A percentile compares a stretch with the other conserved stretches of the same genome.
Evolutionary conservation across 2,113 vertebrate species (phyloP).

Genomic region (Xyrauchen texanus): DNA sequence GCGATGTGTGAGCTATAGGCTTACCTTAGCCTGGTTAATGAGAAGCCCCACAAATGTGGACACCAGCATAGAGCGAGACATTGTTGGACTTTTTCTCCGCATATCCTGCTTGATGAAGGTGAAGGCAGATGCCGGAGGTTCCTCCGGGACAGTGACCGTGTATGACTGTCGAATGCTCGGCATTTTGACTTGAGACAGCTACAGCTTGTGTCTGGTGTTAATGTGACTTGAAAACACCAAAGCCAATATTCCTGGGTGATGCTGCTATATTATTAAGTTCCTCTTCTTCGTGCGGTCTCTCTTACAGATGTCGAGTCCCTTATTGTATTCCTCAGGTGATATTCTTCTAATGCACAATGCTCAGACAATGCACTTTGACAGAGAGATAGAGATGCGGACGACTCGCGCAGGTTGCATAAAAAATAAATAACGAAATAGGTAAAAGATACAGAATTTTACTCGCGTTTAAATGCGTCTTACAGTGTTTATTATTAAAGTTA

Average conservation of each 20-base stretch:
- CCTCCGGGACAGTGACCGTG: constrained; percentile 85
- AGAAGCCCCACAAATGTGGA: constrained; percentile 91
- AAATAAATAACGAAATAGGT: constrained; percentile 15
- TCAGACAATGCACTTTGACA: constrained; percentile 4
- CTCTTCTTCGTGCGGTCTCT: neutral
- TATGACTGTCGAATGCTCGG: constrained; percentile 87
- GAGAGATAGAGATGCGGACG: neutral
- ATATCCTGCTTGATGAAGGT: constrained; percentile 78
- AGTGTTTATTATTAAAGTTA: no score
- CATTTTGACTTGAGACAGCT: constrained; percentile 57
- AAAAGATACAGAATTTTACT: neutral
- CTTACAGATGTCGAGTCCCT: neutral
- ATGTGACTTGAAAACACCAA: neutral
- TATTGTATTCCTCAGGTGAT: constrained; percentile 25
- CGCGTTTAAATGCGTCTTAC: neutral
- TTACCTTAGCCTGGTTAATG: constrained; percentile 94
- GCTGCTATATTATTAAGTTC: neutral
- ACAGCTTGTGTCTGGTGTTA: neutral
- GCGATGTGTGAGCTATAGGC: constrained; percentile 31
- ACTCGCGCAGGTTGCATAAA: neutral
- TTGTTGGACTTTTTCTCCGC: constrained; percentile 69
- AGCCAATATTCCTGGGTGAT: neutral
- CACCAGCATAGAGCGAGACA: constrained; percentile 86
- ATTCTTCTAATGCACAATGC: no score
- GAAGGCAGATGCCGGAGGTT: constrained; percentile 75